Percentiles rank a stretch among this genome's conserved stretches.
phyloP scores from a whole-genome alignment of 2,113 vertebrate species.

The Labeo catla region DNA sequence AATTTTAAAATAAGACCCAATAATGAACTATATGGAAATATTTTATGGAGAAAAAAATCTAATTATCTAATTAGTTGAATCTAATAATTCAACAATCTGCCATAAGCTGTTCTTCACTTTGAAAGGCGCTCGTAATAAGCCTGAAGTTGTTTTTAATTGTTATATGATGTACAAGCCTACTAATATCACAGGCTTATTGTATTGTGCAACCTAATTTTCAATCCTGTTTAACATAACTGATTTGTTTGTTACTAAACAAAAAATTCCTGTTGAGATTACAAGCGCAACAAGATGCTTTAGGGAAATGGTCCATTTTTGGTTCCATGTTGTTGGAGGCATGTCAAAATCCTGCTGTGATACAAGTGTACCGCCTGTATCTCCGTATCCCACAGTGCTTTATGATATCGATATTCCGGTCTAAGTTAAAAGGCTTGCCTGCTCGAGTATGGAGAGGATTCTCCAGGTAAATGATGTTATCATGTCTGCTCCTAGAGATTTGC shows the following conservation, averaged over 20 bases:
- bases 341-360: constrained; percentile 14
- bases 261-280: background rate
- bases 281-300: background rate
- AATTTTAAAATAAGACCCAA: background rate
- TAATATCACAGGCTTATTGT: background rate
- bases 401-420: background rate
- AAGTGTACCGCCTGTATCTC: background rate
- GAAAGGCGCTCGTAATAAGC: background rate
- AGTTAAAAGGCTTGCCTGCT: background rate
- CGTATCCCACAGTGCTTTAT: background rate
- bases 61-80: background rate
- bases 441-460: background rate
- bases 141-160: background rate
- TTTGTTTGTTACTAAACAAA: background rate
- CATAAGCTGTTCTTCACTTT: background rate
- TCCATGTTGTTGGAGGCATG: background rate
- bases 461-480: background rate
- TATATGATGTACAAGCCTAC: background rate
- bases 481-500: background rate
- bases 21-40: background rate
- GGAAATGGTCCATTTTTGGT: background rate
- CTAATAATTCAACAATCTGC: background rate
- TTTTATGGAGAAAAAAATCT: no score
- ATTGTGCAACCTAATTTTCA: background rate
- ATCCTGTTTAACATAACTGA: background rate